These are phyloP conservation scores for Buathra laborator DNA, from an alignment of 2,888 invertebrate genomes.

Conservation along the genomic window DNA sequence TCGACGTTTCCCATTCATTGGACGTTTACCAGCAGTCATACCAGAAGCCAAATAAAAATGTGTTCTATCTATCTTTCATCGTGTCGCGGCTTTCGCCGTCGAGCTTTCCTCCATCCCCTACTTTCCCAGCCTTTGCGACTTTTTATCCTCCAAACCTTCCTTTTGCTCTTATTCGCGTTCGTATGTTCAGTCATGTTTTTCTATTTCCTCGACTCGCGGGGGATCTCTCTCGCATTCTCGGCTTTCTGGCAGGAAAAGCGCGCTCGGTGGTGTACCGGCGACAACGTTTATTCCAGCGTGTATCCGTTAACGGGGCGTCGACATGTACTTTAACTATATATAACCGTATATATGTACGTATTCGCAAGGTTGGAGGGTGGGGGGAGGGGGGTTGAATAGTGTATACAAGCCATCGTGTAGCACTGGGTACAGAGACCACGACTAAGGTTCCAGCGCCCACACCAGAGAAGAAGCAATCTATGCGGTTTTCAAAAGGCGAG, in stretches of 20 bases:
- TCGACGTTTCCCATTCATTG: constrained; percentile 52
- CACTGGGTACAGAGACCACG: constrained; percentile 35
- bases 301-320: constrained; percentile 52
- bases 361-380: background rate
- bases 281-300: constrained; percentile 53
- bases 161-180: constrained; percentile 21
- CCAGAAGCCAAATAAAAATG: constrained; percentile 58
- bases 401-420: constrained; percentile 11
- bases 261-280: constrained; percentile 20
- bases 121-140: background rate
- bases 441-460: constrained; percentile 14
- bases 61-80: constrained; percentile 47
- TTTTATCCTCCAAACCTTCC: background rate
- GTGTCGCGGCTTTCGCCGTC: constrained; percentile 49
- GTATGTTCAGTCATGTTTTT: constrained; percentile 37
- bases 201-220: constrained; percentile 7
- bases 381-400: background rate
- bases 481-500: constrained; percentile 63
- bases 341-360: background rate
- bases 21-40: constrained; percentile 50
- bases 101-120: constrained; percentile 51
- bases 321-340: constrained; percentile 18
- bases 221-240: background rate
- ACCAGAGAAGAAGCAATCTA: constrained; percentile 60
- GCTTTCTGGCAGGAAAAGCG: constrained; percentile 45